phyloP scores from a whole-genome alignment of 2,888 invertebrate species.

The Itoplectis maculator region DNA sequence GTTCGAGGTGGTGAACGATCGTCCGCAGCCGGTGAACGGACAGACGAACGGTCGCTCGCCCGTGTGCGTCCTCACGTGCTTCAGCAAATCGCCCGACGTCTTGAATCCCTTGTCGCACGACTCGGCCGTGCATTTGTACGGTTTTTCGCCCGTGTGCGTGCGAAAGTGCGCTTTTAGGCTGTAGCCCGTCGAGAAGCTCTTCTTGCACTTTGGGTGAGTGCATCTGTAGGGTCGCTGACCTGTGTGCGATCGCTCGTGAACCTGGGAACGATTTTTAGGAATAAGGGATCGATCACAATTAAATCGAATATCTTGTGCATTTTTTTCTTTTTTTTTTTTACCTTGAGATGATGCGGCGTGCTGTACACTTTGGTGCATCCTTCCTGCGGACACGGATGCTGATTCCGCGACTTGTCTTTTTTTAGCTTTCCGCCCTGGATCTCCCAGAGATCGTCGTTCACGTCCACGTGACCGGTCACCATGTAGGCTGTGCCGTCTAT shows the following conservation, averaged over 20 bases:
- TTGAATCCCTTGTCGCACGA: slow-evolving; percentile 87
- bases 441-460: slow-evolving; percentile 78
- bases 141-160: slow-evolving; percentile 87
- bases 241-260: slow-evolving; percentile 86
- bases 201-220: slow-evolving; percentile 84
- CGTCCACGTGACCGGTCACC: slow-evolving; percentile 76
- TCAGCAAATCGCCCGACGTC: slow-evolving; percentile 87
- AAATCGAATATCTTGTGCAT: too few relatives aligned
- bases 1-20: slow-evolving; percentile 89
- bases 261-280: slow-evolving; percentile 79
- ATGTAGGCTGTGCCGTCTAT: slow-evolving; percentile 80
- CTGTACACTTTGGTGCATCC: slow-evolving; percentile 85
- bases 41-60: slow-evolving; percentile 84
- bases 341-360: slow-evolving; percentile 85
- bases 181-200: slow-evolving; percentile 86
- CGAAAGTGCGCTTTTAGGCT: slow-evolving; percentile 87
- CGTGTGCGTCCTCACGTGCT: slow-evolving; percentile 87
- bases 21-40: slow-evolving; percentile 86
- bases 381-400: slow-evolving; percentile 84
- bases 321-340: slow-evolving; percentile 68
- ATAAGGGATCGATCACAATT: too few relatives aligned
- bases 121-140: slow-evolving; percentile 86
- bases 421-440: slow-evolving; percentile 76
- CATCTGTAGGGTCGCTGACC: slow-evolving; percentile 86
- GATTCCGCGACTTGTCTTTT: slow-evolving; percentile 74